Conservation (phyloP, 2,113 vertebrate genomes). For the Carassius auratus region DNA sequence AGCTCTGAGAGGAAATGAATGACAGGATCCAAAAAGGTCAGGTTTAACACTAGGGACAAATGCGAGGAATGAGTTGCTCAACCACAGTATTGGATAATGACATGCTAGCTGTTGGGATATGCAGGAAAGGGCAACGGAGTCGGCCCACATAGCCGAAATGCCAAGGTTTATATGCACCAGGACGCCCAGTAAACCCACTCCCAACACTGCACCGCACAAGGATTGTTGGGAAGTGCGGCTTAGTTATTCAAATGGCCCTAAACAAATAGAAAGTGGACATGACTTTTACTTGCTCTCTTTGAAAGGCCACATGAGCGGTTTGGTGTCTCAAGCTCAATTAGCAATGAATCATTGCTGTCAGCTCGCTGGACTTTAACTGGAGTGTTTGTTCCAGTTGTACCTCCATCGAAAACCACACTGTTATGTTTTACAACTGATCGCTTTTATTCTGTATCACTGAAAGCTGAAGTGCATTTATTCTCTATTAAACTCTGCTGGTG, state of each 20-base stretch:
- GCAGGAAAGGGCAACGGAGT: constrained; percentile 65
- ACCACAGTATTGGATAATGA: constrained; percentile 79
- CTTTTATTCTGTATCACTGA: background rate
- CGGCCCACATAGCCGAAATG: constrained; percentile 60
- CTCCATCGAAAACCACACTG: background rate
- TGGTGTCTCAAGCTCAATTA: constrained; percentile 76
- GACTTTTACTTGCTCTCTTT: constrained; percentile 46
- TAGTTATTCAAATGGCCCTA: constrained; percentile 64
- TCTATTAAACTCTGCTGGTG: background rate
- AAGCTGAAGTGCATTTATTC: background rate
- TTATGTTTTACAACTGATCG: constrained; percentile 13
- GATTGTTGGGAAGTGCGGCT: constrained; percentile 38
- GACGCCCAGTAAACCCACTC: constrained; percentile 46
- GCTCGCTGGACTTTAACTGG: background rate
- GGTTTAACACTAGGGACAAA: constrained; percentile 78
- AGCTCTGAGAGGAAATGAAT: constrained; percentile 73
- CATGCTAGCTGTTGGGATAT: constrained; percentile 67
- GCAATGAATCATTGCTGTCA: constrained; percentile 58
- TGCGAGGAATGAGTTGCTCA: constrained; percentile 73
- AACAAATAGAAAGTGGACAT: constrained; percentile 63
- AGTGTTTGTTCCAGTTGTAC: constrained; percentile 7
- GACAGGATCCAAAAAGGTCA: constrained; percentile 76
- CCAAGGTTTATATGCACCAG: constrained; percentile 48
- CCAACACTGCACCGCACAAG: constrained; percentile 43
- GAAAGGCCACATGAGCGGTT: constrained; percentile 63